phyloP scores from a whole-genome alignment of 30 jellyfish, hydroid and myxozoan genomes.

The Aurelia aurita region DNA sequence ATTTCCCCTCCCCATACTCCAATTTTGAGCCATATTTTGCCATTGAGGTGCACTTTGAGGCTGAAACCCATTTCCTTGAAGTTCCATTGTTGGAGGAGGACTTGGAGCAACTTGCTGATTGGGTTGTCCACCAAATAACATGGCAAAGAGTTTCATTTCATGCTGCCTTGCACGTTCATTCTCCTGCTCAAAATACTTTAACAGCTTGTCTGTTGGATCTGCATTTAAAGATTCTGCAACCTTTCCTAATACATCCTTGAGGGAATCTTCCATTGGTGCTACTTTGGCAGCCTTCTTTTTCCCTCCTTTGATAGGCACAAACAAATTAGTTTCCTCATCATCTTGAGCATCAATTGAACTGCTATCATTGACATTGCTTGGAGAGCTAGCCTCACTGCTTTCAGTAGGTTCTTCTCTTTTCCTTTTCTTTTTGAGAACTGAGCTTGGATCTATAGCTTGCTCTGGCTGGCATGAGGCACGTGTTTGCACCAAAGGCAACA shows the following conservation, averaged over 20 bases:
- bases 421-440: constrained; percentile 2
- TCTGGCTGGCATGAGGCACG: constrained; percentile 69
- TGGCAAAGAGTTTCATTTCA: constrained; percentile 31
- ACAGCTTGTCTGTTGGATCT: constrained; percentile 45
- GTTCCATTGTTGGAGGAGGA: constrained; percentile 28
- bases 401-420: not conserved
- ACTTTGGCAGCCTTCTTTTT: not conserved
- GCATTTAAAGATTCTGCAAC: constrained; percentile 15
- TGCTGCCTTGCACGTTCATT: constrained; percentile 38
- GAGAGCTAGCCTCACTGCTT: not conserved
- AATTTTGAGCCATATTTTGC: too few relatives aligned
- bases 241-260: constrained; percentile 10
- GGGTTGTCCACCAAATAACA: constrained; percentile 35
- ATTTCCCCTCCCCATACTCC: too few relatives aligned
- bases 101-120: constrained; percentile 25
- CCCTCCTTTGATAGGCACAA: constrained; percentile 51
- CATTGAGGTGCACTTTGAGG: too few relatives aligned
- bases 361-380: not conserved
- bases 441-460: constrained; percentile 58
- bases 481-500: constrained; percentile 31
- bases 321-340: constrained; percentile 5
- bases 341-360: not conserved
- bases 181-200: constrained; percentile 15
- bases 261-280: not conserved
- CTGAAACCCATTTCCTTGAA: too few relatives aligned